A percentile compares a stretch with the other conserved stretches of the same genome.
Conservation (phyloP, 2,888 invertebrate genomes). For the Anthrax anthrax region DNA sequence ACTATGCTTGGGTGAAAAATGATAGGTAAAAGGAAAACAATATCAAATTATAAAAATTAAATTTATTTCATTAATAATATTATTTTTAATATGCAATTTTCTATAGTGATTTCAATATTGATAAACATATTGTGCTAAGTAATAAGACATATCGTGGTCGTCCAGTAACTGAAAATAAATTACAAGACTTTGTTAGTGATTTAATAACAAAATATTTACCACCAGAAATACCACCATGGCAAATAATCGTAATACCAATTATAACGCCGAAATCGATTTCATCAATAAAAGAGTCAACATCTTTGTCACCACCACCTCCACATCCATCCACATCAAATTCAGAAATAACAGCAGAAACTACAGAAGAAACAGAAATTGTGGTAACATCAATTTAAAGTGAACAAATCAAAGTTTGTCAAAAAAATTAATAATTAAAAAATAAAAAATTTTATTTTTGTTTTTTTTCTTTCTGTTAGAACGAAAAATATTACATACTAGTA, state of each 20-base stretch:
- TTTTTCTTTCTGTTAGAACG: too few relatives aligned
- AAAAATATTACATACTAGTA: conserved; percentile 49
- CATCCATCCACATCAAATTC: too few relatives aligned
- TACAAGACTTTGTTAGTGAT: conserved; percentile 68
- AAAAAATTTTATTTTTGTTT: too few relatives aligned
- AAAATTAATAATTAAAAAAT: background rate
- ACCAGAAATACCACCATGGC: conserved; percentile 62
- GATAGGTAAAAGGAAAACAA: conserved; percentile 33
- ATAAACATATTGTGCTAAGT: conserved; percentile 54
- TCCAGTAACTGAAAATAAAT: conserved; percentile 52
- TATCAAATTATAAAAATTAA: background rate
- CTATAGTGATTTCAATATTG: conserved; percentile 36
- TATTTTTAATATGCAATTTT: too few relatives aligned
- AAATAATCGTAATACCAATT: conserved; percentile 56
- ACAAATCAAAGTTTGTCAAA: conserved; percentile 1
- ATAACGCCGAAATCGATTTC: conserved; percentile 11
- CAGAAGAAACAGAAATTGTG: too few relatives aligned
- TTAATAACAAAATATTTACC: conserved; percentile 63
- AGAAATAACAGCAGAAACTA: too few relatives aligned
- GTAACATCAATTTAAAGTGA: background rate
- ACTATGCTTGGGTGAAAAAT: conserved; percentile 51
- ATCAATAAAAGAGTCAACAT: conserved; percentile 2
- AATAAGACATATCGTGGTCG: conserved; percentile 52
- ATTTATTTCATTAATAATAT: too few relatives aligned
- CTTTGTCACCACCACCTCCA: too few relatives aligned